Conservation (phyloP, 2,888 invertebrate species). For the Drepanosiphum platanoidis region DNA sequence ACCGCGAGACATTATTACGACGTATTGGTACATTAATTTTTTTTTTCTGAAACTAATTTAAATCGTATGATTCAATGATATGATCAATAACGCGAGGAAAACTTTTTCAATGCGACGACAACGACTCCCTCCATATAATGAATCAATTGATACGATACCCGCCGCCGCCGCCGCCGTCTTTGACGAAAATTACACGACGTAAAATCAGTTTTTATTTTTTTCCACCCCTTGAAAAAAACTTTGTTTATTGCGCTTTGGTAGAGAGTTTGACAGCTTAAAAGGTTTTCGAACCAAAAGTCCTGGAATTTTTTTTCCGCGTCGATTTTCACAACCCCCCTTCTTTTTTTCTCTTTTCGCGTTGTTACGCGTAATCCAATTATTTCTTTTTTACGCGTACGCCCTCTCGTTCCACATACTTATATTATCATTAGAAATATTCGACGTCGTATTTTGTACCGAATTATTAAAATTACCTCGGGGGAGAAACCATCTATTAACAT, state of each 20-base stretch:
- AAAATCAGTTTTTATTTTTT: constrained; percentile 30
- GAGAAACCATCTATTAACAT: neutral
- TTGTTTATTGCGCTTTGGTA: constrained; percentile 32
- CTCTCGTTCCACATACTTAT: constrained; percentile 1
- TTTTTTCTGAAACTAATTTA: neutral
- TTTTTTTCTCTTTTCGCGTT: neutral
- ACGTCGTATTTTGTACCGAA: neutral
- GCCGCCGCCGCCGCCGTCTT: too few species aligned
- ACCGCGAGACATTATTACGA: too few species aligned
- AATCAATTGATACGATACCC: constrained; percentile 28
- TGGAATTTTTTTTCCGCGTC: constrained; percentile 25
- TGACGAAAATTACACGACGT: constrained; percentile 20
- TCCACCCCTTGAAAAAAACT: constrained; percentile 1
- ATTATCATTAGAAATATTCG: neutral
- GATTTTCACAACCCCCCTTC: constrained; percentile 12
- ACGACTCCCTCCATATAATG: neutral
- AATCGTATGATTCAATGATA: neutral
- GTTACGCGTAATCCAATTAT: constrained; percentile 27
- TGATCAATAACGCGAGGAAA: neutral
- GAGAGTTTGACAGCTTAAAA: constrained; percentile 57
- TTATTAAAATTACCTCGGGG: neutral
- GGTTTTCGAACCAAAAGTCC: constrained; percentile 36
- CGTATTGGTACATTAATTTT: neutral
- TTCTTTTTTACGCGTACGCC: constrained; percentile 9
- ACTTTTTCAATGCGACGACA: neutral